A percentile compares a stretch with the other conserved stretches of the same genome.
phyloP scores from a whole-genome alignment of 1,140 invertebrate species.

The Wasmannia auropunctata region DNA sequence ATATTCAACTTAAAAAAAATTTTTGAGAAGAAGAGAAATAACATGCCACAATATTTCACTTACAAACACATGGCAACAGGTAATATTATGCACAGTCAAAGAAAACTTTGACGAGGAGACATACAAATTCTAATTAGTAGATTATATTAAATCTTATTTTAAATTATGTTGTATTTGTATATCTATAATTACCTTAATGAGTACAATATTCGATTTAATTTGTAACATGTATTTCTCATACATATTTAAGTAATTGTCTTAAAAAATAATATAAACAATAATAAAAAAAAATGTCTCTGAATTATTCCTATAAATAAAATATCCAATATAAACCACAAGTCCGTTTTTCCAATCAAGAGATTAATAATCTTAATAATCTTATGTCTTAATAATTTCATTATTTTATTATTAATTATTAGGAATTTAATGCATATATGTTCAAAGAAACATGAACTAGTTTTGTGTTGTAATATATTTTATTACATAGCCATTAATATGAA shows the following conservation, averaged over 20 bases:
- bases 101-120: constrained; percentile 61
- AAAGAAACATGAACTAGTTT: constrained; percentile 53
- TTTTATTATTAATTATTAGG: not conserved
- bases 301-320: constrained; percentile 66
- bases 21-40: constrained; percentile 70
- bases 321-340: constrained; percentile 44
- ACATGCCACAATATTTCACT: constrained; percentile 77
- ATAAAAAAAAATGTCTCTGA: constrained; percentile 70
- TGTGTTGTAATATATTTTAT: constrained; percentile 67
- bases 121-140: constrained; percentile 71
- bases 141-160: constrained; percentile 81
- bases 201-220: constrained; percentile 82
- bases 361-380: constrained; percentile 53
- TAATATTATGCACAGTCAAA: constrained; percentile 70
- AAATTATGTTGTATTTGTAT: constrained; percentile 85
- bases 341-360: constrained; percentile 55
- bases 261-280: constrained; percentile 77
- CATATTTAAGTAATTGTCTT: constrained; percentile 81
- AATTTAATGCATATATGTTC: constrained; percentile 38
- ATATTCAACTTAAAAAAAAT: constrained; percentile 72
- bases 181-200: constrained; percentile 83
- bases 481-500: constrained; percentile 66
- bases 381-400: constrained; percentile 12
- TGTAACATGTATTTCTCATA: constrained; percentile 82
- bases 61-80: constrained; percentile 72